Base-by-base conservation (phyloP, 2,797 vertebrate species). In the Cryptoblepharus egeriae region DNA sequence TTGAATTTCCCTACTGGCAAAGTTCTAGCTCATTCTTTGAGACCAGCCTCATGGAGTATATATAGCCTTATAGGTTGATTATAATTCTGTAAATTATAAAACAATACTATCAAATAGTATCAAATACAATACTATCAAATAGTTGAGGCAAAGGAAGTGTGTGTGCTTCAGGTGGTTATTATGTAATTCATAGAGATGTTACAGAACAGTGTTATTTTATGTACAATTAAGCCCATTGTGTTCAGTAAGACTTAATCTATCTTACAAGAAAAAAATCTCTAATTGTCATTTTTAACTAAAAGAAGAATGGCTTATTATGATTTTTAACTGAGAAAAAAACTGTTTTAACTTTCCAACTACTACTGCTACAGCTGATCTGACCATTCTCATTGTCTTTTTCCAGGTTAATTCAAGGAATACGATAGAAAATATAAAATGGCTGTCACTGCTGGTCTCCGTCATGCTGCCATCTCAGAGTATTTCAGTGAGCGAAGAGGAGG, bases 401-500 rank as follows among this genome's bases (percentile, higher is more conserved):
- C 79, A 96, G 95, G 94, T 94, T 95, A 75, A 93, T 95, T 91
- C 94, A 94, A 77, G 95, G 92, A 84, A 95, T 95, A 80, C 94
- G 95, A 37, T 95, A 94, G 92, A 85, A 90, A 80, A 63, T 73
- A 86, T 88, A 71, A 63, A 64, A 4, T 4, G 35, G 84, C 39
- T 39, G 88, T 84, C 85, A 81, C 83, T 82, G 69, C 71, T 45
- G 85, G 84, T 87, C 89, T 80, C 90, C 85, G n/a, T 85, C 74
- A 80, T 82, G 81, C 90, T 35, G 15, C 83, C 88, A 75, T 88
- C 92, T 83, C 76, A n/a, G 89, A 88, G 91, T 80, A 87, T 86
- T 90, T 87, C 76, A 85, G 85, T 90, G 84, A 85, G 93, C 85
- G 91, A 77, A 88, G 52, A 91, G 89, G 89, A 91, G 82, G 84